Evolutionary conservation across 2,113 vertebrate genomes (phyloP).

Genomic region (Pituophis catenifer): DNA sequence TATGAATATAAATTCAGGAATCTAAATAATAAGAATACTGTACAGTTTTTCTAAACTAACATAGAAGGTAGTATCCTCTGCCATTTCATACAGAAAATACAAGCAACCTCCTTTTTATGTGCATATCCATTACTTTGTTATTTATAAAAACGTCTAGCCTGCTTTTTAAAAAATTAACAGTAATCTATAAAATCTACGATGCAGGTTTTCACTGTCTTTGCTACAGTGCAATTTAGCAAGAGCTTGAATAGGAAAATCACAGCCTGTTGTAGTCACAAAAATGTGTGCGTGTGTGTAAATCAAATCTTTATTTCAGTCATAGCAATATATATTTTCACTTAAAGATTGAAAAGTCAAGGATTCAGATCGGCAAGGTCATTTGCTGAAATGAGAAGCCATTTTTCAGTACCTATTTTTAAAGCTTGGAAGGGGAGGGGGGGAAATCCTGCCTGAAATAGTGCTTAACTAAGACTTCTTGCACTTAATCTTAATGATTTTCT

Average conservation of each 20-base stretch:
- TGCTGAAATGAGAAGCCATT: constrained; percentile 13
- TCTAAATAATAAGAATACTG: not conserved
- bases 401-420: constrained; percentile 15
- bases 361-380: not conserved
- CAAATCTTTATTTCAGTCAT: not conserved
- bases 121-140: not conserved
- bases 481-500: constrained; percentile 34
- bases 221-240: not conserved
- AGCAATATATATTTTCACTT: not conserved
- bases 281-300: not conserved
- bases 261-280: not conserved
- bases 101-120: not conserved
- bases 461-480: constrained; percentile 19
- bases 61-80: not conserved
- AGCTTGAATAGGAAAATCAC: not conserved
- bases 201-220: not conserved
- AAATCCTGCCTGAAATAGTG: not conserved
- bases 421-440: not conserved
- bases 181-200: not conserved
- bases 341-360: constrained; percentile 14
- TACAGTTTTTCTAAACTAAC: not conserved
- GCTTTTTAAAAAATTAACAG: not conserved
- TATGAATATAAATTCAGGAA: not conserved
- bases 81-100: not conserved
- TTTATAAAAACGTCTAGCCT: not conserved